phyloP scores from a whole-genome alignment of 2,113 vertebrate genomes.

The Carlito syrichta region DNA sequence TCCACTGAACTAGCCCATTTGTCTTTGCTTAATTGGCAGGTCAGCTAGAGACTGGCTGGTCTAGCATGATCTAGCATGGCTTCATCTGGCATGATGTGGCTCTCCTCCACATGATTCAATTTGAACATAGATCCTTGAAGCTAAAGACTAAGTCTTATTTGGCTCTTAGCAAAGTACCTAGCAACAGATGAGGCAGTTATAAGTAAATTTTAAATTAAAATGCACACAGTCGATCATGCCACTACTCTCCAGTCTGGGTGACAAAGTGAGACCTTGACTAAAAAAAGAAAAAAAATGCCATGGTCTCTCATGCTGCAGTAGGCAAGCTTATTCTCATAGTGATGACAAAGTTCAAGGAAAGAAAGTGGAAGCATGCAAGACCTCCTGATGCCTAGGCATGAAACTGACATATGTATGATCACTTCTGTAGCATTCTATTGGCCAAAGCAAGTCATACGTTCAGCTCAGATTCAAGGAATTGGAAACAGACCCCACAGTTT shows the following conservation, averaged over 20 bases:
- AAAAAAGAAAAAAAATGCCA: no score
- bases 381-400: neutral
- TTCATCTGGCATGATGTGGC: neutral
- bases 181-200: no score
- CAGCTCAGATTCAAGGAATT: neutral
- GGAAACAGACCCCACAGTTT: neutral
- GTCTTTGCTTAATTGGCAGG: neutral
- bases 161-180: no score
- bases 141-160: no score
- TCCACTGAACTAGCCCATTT: neutral
- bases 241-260: no score
- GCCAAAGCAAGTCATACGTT: neutral
- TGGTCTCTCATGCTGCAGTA: neutral
- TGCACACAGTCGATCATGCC: no score
- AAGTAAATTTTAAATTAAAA: no score
- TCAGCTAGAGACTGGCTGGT: neutral
- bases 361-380: neutral
- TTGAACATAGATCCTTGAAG: no score
- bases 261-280: no score
- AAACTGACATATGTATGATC: neutral
- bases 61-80: neutral
- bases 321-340: neutral
- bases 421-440: neutral
- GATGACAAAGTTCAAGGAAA: neutral
- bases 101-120: neutral